Percentiles rank a stretch among this genome's conserved stretches.
Conservation (phyloP, 2,888 invertebrate genomes). For the Ptycholaimellus sp. region DNA sequence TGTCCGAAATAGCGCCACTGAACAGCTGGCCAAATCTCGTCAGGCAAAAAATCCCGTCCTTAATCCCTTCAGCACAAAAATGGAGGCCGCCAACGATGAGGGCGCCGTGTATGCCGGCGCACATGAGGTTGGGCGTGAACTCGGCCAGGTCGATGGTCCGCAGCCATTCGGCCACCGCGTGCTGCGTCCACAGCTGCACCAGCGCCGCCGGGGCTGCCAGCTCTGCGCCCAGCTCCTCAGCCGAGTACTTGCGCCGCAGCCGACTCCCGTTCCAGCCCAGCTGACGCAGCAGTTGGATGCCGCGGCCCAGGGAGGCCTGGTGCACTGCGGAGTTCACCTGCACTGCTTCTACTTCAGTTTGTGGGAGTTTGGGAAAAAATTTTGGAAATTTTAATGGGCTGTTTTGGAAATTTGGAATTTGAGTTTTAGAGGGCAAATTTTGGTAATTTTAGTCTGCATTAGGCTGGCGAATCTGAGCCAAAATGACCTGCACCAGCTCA, state of each 20-base stretch:
- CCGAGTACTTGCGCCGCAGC: constrained; percentile 35
- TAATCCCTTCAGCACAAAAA: too few species aligned
- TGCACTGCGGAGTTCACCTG: constrained; percentile 70
- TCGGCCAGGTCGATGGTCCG: constrained; percentile 83
- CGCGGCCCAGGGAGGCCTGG: constrained; percentile 52
- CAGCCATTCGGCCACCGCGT: constrained; percentile 95
- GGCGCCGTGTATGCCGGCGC: constrained; percentile 73
- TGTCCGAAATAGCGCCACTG: too few species aligned
- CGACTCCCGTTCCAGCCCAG: constrained; percentile 57
- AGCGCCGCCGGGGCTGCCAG: constrained; percentile 10
- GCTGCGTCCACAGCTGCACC: constrained; percentile 45
- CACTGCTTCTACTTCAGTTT: constrained; percentile 31
- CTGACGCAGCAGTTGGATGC: constrained; percentile 52
- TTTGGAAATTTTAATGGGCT: constrained; percentile 21
- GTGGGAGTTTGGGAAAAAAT: background rate
- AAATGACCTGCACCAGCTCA: constrained; percentile 64
- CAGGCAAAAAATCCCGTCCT: background rate
- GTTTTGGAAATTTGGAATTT: background rate
- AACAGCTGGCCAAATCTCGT: background rate
- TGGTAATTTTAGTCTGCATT: too few species aligned
- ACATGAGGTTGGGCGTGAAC: constrained; percentile 85
- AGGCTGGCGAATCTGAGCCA: too few species aligned
- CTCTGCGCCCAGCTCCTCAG: constrained; percentile 6
- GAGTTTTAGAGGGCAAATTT: too few species aligned
- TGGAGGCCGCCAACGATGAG: constrained; percentile 42